phyloP scores from a whole-genome alignment of 2,113 vertebrate genomes.

The Otis tarda region DNA sequence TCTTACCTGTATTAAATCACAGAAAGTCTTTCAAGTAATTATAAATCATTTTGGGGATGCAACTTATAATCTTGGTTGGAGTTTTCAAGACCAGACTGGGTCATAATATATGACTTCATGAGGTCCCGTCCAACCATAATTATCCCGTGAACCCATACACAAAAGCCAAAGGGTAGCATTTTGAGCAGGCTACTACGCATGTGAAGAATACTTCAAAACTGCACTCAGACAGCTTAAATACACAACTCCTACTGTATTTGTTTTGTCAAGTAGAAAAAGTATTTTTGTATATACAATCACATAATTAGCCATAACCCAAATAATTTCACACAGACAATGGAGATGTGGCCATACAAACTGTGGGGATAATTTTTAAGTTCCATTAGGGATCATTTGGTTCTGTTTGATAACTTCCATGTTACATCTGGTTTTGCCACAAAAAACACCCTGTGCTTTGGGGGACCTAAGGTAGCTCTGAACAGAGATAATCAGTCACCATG shows the following conservation, averaged over 20 bases:
- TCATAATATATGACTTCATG: not conserved
- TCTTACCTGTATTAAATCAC: not conserved
- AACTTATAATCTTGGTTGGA: not conserved
- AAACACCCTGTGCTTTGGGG: not conserved
- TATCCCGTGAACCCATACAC: not conserved
- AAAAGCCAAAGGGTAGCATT: not conserved
- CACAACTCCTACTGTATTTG: not conserved
- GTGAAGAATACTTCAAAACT: not conserved
- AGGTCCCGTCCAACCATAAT: not conserved
- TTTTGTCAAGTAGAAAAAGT: not conserved
- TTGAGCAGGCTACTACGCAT: not conserved
- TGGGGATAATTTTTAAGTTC: not conserved
- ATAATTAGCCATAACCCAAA: not conserved
- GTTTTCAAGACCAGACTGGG: not conserved
- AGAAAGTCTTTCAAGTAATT: not conserved
- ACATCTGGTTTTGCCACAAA: not conserved
- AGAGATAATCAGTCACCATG: rapidly evolving
- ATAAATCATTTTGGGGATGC: not conserved
- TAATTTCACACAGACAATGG: not conserved
- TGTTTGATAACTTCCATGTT: not conserved
- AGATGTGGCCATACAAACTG: not conserved
- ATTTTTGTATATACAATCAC: not conserved
- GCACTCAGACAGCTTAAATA: not conserved
- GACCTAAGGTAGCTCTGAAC: not conserved
- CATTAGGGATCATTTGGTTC: not conserved